A percentile compares a stretch with the other conserved stretches of the same genome.
phyloP scores from a whole-genome alignment of 2,888 invertebrate species.

The Cryptus viduatorius region DNA sequence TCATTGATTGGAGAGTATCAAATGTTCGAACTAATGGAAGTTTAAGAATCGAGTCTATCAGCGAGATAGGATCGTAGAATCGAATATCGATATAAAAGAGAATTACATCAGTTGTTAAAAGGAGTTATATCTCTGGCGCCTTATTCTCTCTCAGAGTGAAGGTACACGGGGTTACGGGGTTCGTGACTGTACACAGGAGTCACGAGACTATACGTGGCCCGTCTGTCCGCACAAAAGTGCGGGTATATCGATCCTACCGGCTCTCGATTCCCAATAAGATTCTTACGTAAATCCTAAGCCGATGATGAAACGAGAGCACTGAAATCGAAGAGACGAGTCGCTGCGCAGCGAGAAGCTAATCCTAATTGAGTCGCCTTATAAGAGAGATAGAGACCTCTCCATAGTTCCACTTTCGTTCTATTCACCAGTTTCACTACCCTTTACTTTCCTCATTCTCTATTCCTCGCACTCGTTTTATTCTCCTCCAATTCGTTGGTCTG shows the following conservation, averaged over 20 bases:
- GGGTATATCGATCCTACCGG: constrained; percentile 51
- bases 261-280: constrained; percentile 75
- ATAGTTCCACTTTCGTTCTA: constrained; percentile 38
- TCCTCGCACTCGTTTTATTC: constrained; percentile 30
- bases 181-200: constrained; percentile 45
- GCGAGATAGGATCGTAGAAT: constrained; percentile 50
- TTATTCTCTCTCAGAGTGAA: constrained; percentile 51
- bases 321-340: constrained; percentile 70
- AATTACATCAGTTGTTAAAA: constrained; percentile 14
- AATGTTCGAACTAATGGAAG: constrained; percentile 52
- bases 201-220: constrained; percentile 42
- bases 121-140: constrained; percentile 33
- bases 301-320: constrained; percentile 73
- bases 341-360: constrained; percentile 77
- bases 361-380: constrained; percentile 82
- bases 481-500: constrained; percentile 11
- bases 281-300: constrained; percentile 81
- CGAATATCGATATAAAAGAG: constrained; percentile 56
- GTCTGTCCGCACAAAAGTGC: constrained; percentile 29
- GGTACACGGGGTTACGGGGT: constrained; percentile 49
- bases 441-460: constrained; percentile 30
- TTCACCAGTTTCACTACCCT: constrained; percentile 48
- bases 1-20: not conserved
- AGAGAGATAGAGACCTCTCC: constrained; percentile 62
- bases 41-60: constrained; percentile 53